Evolutionary conservation across 1,140 invertebrate genomes (phyloP), one percentile per base, ranked within the genome.

Genomic region (Nautilus pompilius): DNA sequence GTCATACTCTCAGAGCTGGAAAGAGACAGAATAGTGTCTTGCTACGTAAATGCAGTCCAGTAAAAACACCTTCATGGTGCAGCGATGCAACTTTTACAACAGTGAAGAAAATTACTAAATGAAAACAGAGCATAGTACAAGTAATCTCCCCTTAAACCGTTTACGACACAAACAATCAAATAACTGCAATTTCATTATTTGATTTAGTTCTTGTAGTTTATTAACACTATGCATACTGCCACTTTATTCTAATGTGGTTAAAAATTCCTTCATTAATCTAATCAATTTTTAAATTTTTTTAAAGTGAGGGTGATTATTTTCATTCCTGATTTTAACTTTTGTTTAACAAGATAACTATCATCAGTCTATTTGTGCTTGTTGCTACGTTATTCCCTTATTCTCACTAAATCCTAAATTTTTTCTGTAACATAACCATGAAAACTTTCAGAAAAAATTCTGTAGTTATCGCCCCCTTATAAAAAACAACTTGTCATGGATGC

Each of bases 41-140:
- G 49, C n/a, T 46, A 29, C 15, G 46, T 36, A 58, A 66, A 67
- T 22, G 68, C 66, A 1, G 20, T n/a, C 60, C 66, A 67, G 41
- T 34, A 34, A 53, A 20, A 53, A 57, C n/a, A 20, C 46, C 33
- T 17, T 17, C 1, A 30, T 49, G 20, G 46, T 26, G 15, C 22
- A 1, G 15, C 45, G 20, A 2, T 20, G 53, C 17, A 51, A 22
- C 36, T n/a, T 51, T 56, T 8, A 61, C n/a, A 34, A 29, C 30
- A 8, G 22, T 58, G 22, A 61, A 36, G 5, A 61, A 6, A 13
- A 8, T 22, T 17, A 10, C 32, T 30, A 55, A n/a, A 55, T 28
- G 6, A 29, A 58, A 13, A 8, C 10, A 29, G 22, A 32, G 26
- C 10, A 57, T 10, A 57, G 10, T 28, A 6, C 13, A 28, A 10